These are phyloP conservation scores for Thaumatotibia leucotreta DNA, from an alignment of 1,140 invertebrate genomes.

Conservation along the genomic window DNA sequence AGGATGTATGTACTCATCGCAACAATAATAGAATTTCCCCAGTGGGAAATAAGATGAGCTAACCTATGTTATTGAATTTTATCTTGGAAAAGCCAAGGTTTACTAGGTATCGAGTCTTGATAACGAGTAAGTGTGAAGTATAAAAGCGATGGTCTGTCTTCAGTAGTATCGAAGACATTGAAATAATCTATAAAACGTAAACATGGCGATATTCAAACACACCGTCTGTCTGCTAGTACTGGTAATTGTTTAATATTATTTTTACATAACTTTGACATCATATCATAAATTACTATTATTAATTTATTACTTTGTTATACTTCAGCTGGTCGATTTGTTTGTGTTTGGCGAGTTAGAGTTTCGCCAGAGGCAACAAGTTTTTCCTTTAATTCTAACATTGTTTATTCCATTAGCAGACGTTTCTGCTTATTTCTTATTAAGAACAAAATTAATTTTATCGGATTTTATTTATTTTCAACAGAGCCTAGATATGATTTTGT, in stretches of 20 bases:
- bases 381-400: too few relatives aligned
- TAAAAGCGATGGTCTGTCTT: neutral
- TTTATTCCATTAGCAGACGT: too few relatives aligned
- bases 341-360: too few relatives aligned
- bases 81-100: neutral
- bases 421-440: too few relatives aligned
- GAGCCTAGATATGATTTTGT: too few relatives aligned
- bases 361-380: too few relatives aligned
- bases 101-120: neutral
- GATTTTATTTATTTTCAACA: too few relatives aligned
- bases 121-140: neutral
- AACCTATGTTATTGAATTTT: neutral
- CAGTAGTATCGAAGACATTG: neutral
- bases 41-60: neutral
- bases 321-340: too few relatives aligned
- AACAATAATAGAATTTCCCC: neutral
- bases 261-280: too few relatives aligned
- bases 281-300: too few relatives aligned
- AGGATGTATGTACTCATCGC: neutral
- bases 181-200: neutral
- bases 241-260: conserved; percentile 9
- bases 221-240: neutral
- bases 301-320: too few relatives aligned
- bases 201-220: neutral
- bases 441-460: too few relatives aligned